phyloP scores from a whole-genome alignment of 2,888 invertebrate species.

The Pantelozetes paolii region DNA sequence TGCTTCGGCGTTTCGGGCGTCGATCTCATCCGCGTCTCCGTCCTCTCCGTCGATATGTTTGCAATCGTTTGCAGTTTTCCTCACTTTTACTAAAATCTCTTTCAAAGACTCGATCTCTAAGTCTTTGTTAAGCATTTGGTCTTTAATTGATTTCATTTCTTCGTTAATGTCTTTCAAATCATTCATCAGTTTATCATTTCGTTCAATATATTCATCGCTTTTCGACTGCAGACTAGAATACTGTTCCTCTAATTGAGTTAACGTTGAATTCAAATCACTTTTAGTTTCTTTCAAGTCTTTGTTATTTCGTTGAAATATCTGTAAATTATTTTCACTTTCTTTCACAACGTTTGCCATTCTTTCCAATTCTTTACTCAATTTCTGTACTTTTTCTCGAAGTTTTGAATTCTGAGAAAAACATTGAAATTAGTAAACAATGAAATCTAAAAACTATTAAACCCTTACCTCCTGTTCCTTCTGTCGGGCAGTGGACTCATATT shows the following conservation, averaged over 20 bases:
- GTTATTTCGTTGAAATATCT: conserved; percentile 25
- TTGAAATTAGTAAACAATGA: not conserved
- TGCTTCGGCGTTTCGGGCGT: too few relatives aligned
- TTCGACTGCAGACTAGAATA: conserved; percentile 14
- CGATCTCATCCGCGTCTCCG: too few relatives aligned
- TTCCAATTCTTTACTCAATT: conserved; percentile 30
- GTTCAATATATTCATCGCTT: not conserved
- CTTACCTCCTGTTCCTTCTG: conserved; percentile 37
- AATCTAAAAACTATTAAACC: not conserved
- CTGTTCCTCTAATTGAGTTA: conserved; percentile 28
- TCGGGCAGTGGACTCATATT: not conserved
- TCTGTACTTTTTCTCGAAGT: not conserved
- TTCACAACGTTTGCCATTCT: conserved; percentile 26
- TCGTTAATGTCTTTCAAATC: not conserved
- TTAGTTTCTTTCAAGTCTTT: conserved; percentile 14
- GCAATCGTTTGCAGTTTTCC: not conserved
- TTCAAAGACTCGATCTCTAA: conserved; percentile 35
- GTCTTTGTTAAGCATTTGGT: not conserved
- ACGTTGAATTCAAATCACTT: conserved; percentile 1
- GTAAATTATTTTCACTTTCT: conserved; percentile 36
- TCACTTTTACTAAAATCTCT: conserved; percentile 28
- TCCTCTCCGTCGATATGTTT: not conserved
- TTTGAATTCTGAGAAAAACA: conserved; percentile 17
- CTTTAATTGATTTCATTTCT: conserved; percentile 4
- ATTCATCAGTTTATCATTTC: not conserved